Evolutionary conservation across 2,888 invertebrate genomes (phyloP).

Genomic region (Ochlodes sylvanus): DNA sequence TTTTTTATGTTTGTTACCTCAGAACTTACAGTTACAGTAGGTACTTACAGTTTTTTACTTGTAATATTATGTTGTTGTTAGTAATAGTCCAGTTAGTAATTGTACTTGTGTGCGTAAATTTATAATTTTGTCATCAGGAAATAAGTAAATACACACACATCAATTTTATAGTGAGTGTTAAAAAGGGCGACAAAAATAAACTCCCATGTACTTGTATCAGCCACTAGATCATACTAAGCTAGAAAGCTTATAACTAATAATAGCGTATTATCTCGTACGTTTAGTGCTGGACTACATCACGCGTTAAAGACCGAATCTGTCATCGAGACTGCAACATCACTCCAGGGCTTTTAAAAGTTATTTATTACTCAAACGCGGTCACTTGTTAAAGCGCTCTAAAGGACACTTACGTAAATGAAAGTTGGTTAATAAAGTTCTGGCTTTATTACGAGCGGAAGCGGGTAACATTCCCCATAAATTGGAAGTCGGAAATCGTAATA

Average conservation of each 20-base stretch:
- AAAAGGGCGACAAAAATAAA: no score
- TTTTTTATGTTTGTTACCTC: no score
- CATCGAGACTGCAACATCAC: conserved; percentile 20
- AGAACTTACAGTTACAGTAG: no score
- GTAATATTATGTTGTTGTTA: no score
- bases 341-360: conserved; percentile 16
- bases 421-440: neutral
- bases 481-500: no score
- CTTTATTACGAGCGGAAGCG: conserved; percentile 1
- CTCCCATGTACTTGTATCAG: neutral
- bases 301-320: conserved; percentile 16
- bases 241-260: neutral
- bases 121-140: no score
- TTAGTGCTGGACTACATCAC: conserved; percentile 18
- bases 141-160: no score
- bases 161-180: no score
- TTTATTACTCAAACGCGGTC: conserved; percentile 28
- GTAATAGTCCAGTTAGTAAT: no score
- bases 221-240: neutral
- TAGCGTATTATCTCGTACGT: neutral
- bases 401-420: conserved; percentile 27
- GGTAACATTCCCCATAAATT: no score
- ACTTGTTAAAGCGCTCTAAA: conserved; percentile 20
- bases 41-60: no score
- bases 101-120: no score